Base-by-base conservation (phyloP, 2,888 invertebrate species). In the Cacoxenus indagator region DNA sequence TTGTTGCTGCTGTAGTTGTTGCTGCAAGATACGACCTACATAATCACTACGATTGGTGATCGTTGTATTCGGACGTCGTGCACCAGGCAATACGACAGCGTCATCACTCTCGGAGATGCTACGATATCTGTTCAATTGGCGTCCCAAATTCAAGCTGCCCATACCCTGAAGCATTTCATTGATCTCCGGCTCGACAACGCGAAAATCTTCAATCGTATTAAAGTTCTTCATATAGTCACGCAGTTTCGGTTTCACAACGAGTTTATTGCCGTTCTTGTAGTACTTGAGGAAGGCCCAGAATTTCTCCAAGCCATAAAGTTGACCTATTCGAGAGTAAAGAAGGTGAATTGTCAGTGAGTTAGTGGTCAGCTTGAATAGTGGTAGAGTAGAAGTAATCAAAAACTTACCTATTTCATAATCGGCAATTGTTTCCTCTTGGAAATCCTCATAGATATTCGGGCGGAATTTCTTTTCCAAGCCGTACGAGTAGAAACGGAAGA, bases 241-340 rank as follows among this genome's bases (percentile, higher is more conserved):
- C 54, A 97, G 89, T 82, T 92, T 92, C 0, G 93, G 90, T 73
- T 94, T 93, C 45, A 96, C 94, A 71, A 92, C 92, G 61, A 96
- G 89, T 72, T 93, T 92, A 26, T 89, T 90, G 37, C 93, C 92
- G 84, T 95, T 92, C 87, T 94, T 96, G 89, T 96, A 98, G 90
- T 98, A 99, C 89, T 98, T 98, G 69, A 97, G 90, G 91, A 99
- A 99, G 59, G 98, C 98, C 97, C 99, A 98, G 89, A 99, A 99
- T 89, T 99, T 99, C 90, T 99, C 99, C 77, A 99, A 89, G 27
- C 99, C 99, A 89, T 99, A 99, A 65, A 98, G 90, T 89, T 99
- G 97, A 87, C 97, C 97, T 95, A 64, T 19, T 26, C 9, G 11
- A 22, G 9, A 9, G 72, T 26, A 27, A 54, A 11, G 8, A 37